These are phyloP conservation scores for Rhodinocichla rosea DNA, from an alignment of 2,113 vertebrate species.

Conservation along the genomic window DNA sequence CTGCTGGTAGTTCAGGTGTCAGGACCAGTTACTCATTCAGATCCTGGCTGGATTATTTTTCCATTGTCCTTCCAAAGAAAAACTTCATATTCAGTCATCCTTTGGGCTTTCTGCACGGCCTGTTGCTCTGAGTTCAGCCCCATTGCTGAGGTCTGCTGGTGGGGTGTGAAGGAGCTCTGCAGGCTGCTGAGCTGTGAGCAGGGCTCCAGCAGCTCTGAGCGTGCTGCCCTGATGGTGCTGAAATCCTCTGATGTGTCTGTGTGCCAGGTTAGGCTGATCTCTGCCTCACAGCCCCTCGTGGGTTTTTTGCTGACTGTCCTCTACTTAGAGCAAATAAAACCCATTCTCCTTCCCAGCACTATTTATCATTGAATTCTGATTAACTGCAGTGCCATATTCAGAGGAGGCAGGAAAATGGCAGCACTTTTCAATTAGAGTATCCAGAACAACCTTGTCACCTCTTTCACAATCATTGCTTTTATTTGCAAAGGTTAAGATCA, in stretches of 20 bases:
- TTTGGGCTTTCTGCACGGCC: background rate
- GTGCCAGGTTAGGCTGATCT: background rate
- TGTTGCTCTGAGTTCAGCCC: background rate
- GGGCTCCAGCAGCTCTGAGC: background rate
- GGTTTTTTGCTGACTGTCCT: background rate
- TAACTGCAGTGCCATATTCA: background rate
- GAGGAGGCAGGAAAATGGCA: background rate
- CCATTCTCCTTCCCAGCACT: background rate
- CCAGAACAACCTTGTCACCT: slow-evolving; percentile 7
- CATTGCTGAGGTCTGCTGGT: background rate
- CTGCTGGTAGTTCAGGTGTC: slow-evolving; percentile 16
- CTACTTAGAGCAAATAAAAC: background rate
- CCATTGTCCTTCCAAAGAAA: background rate
- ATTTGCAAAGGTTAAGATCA: slow-evolving; percentile 23
- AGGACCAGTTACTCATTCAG: background rate
- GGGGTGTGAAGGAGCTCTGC: background rate
- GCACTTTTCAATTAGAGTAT: background rate
- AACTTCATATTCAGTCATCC: background rate
- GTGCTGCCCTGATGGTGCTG: background rate
- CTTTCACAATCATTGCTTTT: slow-evolving; percentile 4
- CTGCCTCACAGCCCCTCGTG: background rate
- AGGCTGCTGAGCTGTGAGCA: background rate
- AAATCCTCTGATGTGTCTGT: background rate
- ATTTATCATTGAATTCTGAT: background rate
- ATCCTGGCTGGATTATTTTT: background rate